A percentile compares a stretch with the other conserved stretches of the same genome.
Conservation (phyloP, 2,888 invertebrate species). For the Torymus tubicola region DNA sequence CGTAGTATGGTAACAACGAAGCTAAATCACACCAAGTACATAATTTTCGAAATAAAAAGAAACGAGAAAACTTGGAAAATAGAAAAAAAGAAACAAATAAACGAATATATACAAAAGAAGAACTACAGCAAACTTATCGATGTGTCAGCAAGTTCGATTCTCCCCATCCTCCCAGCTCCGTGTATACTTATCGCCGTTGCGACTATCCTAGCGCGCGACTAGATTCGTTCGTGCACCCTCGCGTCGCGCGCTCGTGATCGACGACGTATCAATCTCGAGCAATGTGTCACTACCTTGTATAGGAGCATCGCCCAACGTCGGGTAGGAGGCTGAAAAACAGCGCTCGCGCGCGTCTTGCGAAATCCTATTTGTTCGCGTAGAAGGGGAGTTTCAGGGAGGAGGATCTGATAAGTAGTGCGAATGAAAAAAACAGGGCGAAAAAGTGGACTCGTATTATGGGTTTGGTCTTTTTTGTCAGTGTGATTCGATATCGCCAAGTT, state of each 20-base stretch:
- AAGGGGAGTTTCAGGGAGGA: background rate
- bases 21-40: too few relatives aligned
- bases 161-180: background rate
- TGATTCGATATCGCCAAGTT: background rate
- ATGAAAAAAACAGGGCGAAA: background rate
- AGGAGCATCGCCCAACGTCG: conserved; percentile 1
- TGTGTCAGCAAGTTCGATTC: conserved; percentile 65
- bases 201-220: conserved; percentile 30
- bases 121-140: conserved; percentile 42
- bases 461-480: background rate
- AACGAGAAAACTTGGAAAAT: too few relatives aligned
- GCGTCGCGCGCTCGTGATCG: conserved; percentile 40
- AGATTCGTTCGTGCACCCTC: conserved; percentile 40
- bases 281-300: conserved; percentile 53
- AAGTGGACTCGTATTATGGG: conserved; percentile 23
- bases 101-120: too few relatives aligned
- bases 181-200: conserved; percentile 13
- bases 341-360: conserved; percentile 13
- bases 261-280: conserved; percentile 57
- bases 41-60: too few relatives aligned
- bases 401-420: conserved; percentile 43
- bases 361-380: conserved; percentile 52
- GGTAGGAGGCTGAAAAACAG: background rate
- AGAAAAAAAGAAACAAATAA: too few relatives aligned
- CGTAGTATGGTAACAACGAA: too few relatives aligned